Base-by-base conservation (phyloP, 2,797 vertebrate species). In the Sebastes aleutianus region DNA sequence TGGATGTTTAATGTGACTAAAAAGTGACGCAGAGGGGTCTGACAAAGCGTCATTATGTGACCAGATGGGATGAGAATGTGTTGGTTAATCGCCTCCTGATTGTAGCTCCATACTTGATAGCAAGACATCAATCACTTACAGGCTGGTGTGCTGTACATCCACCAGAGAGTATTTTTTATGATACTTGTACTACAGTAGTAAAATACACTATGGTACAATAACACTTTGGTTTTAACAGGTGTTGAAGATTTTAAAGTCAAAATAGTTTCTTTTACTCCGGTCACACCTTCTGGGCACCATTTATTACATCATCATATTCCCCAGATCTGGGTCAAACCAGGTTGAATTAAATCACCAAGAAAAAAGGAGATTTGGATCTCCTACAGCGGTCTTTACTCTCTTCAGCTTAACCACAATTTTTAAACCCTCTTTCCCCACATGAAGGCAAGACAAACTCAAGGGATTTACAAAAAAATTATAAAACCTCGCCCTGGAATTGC, bases 361-460 rank as follows among this genome's bases (percentile, higher is more conserved):
- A 86, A 78, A 86, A 86, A 88, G 83, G 29, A 85, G 72, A 90
- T 89, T 82, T 76, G 39, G 58, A 84, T 83, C 78, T 78, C 67
- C 80, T 63, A 78, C 72, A 65, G 80, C 8, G 8, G 76, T 69
- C 76, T 87, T 75, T 54, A 76, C 59, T 70, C 56, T 81, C 73
- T 76, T 84, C 70, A 80, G 70, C 79, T 77, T 76, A 79, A 36
- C 67, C 58, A 58, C 72, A 43, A 57, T 62, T 76, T 80, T 84
- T 85, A 84, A 90, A 72, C 66, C 80, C 56, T 57, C 50, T 64
- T 83, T 80, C 67, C 57, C 68, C 79, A 71, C 81, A 77, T 47
- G 74, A 84, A 84, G 76, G 80, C 56, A 70, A 47, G 62, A 77
- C 85, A 83, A 70, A 74, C 79, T 86, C 62, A 58, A 76, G 64